Conservation (phyloP, 2,113 vertebrate species). For the Perca flavescens region DNA sequence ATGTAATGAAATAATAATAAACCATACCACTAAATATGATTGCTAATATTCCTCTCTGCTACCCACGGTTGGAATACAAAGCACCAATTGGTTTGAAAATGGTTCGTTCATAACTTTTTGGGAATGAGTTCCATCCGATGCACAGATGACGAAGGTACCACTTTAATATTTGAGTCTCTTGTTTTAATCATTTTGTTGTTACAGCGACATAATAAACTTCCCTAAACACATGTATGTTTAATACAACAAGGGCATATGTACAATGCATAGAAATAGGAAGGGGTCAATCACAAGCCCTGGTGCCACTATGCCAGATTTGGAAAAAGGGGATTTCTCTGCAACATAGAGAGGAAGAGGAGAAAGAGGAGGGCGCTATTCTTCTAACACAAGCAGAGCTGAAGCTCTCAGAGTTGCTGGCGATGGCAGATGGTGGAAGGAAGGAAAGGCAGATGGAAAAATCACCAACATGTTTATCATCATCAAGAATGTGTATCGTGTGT, state of each 20-base stretch:
- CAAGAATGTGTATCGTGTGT: slow-evolving; percentile 32
- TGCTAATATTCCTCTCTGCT: background rate
- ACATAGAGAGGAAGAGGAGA: background rate
- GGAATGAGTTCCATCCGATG: too few species aligned
- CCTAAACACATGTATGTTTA: background rate
- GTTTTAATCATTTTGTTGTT: too few species aligned
- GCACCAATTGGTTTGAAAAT: background rate
- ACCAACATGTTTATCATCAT: slow-evolving; percentile 72
- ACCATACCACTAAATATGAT: background rate
- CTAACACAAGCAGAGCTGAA: slow-evolving; percentile 41
- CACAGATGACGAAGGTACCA: too few species aligned
- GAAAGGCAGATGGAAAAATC: slow-evolving; percentile 78
- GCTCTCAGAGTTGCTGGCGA: slow-evolving; percentile 54
- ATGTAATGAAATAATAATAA: background rate
- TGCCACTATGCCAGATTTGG: background rate
- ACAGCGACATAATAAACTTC: background rate
- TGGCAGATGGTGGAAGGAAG: slow-evolving; percentile 72
- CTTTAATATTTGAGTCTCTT: too few species aligned
- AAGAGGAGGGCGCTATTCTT: slow-evolving; percentile 30
- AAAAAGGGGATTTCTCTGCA: slow-evolving; percentile 1
- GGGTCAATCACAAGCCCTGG: background rate
- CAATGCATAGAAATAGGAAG: background rate
- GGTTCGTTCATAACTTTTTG: background rate
- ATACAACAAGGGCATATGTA: background rate
- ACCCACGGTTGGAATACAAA: background rate